These are phyloP conservation scores for Megaptera novaeangliae DNA, from an alignment of 2,113 vertebrate species.

Conservation along the genomic window DNA sequence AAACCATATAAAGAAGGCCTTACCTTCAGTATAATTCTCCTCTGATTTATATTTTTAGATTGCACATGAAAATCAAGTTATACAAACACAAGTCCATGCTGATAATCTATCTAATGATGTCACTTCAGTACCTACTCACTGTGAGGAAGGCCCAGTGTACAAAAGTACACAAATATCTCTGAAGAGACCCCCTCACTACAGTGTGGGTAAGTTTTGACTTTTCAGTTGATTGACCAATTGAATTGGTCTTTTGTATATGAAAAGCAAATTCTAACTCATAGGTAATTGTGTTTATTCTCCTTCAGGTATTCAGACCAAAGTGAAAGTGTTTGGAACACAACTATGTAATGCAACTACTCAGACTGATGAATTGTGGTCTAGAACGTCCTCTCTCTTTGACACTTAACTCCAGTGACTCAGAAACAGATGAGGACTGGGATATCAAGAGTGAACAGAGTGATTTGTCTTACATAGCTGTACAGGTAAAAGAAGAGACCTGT, in stretches of 20 bases:
- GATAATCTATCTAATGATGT: not conserved
- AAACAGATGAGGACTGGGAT: not conserved
- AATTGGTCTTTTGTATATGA: not conserved
- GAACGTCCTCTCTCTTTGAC: not conserved
- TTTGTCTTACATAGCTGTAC: not conserved
- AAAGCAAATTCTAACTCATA: not conserved
- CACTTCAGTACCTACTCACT: not conserved
- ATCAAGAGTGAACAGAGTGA: not conserved
- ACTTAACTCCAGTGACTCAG: not conserved
- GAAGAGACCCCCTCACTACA: not conserved
- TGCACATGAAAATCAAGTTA: not conserved
- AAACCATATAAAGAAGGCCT: not conserved
- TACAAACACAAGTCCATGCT: not conserved
- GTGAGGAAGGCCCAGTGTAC: not conserved
- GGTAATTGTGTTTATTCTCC: not conserved
- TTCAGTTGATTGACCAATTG: not conserved
- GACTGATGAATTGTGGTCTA: not conserved
- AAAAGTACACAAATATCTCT: not conserved
- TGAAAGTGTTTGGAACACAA: not conserved
- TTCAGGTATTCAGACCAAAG: not conserved
- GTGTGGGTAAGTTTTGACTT: not conserved
- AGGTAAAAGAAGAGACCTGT: not conserved
- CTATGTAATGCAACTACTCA: not conserved
- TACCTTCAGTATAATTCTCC: not conserved
- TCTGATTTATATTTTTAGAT: conserved; percentile 28